Evolutionary conservation across 1,140 invertebrate genomes (phyloP).

Genomic region (Xylocopa sonorina): DNA sequence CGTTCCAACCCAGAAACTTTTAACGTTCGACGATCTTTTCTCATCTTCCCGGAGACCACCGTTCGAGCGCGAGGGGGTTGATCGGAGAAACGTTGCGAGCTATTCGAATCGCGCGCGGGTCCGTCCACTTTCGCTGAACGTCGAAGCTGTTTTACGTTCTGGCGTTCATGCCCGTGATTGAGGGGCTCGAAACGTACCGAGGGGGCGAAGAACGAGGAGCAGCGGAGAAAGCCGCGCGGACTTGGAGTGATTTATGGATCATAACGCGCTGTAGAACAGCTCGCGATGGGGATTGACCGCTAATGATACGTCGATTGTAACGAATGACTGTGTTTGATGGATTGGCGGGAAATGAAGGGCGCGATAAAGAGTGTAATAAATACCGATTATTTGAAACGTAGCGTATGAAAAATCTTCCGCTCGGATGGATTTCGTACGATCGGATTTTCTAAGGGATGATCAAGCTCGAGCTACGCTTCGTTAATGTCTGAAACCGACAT

Average conservation of each 20-base stretch:
- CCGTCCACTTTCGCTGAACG: slow-evolving; percentile 9
- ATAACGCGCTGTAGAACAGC: background rate
- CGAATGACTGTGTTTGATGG: too few relatives aligned
- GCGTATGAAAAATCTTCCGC: too few relatives aligned
- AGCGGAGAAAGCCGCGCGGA: background rate
- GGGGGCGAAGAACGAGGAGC: background rate
- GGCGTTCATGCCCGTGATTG: slow-evolving; percentile 43
- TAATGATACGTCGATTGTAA: too few relatives aligned
- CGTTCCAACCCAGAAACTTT: background rate
- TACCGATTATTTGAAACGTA: too few relatives aligned
- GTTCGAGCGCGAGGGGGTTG: background rate
- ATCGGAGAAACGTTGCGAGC: background rate
- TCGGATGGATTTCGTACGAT: too few relatives aligned
- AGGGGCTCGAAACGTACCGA: background rate
- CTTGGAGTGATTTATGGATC: background rate
- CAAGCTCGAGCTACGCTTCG: too few relatives aligned
- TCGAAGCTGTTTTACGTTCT: slow-evolving; percentile 48
- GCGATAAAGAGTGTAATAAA: too few relatives aligned
- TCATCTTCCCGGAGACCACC: background rate
- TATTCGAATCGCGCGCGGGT: slow-evolving; percentile 36
- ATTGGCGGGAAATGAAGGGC: too few relatives aligned
- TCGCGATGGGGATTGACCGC: background rate
- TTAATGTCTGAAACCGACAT: too few relatives aligned
- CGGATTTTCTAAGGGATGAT: too few relatives aligned
- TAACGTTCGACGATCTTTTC: background rate